Evolutionary conservation across 2,888 invertebrate species (phyloP), one percentile per base, ranked within the genome.

Genomic region (Dorcus parallelipipedus): DNA sequence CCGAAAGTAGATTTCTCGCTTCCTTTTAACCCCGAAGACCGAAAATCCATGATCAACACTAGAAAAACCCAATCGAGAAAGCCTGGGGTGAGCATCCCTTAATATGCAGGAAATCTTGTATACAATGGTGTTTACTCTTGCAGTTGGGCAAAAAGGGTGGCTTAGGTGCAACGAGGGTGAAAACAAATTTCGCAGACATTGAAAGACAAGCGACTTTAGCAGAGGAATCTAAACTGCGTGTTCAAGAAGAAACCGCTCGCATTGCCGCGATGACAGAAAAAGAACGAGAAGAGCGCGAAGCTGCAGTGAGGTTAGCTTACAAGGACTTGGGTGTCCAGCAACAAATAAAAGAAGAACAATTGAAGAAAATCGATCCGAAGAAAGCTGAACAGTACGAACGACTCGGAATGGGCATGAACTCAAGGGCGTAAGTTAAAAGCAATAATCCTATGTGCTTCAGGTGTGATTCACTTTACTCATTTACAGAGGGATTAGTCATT

Each of bases 101-200:
- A 52, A 5, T 53, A 57, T 38, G 4, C 47, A 17, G 20, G 9
- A 43, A 41, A 3, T 9, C 26, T 38, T 53, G 33, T 45, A n/a
- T 48, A 33, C 5, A n/a, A 23, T 10, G 9, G 0, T 5, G n/a
- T 17, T 6, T 39, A 3, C 8, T 54, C 58, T 66, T 70, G n/a
- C 67, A 93, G 93, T 73, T 94, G 69, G 95, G 95, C 9, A 88
- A 93, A 64, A 96, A 94, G 75, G 88, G 91, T 42, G 92, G 93
- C 0, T 80, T 98, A 54, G 98, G 98, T 51, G 99, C 98, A 10
- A 96, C 95, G 52, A 93, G 93, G 77, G 95, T 98, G 26, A 91
- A 91, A 71, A 87, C 95, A 3, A 95, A 97, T 80, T 99, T 99
- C 77, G 93, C 92, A 14, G 97, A 96, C 73, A 87, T 98, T 61